Percentiles rank a stretch among this genome's conserved stretches.
Conservation (phyloP, 2,113 vertebrate species). For the cattle (Bos taurus) region ARS-UCD2.0 NC_037335.1:13884001-13884500, state of each 20-base stretch:
- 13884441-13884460: not conserved
- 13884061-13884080: not conserved
- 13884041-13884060: not conserved
- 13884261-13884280: not conserved
- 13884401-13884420: not conserved
- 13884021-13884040: not conserved
- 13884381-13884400: not conserved
- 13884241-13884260: not conserved
- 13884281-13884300: not conserved
- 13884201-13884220: not conserved
- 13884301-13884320: not conserved
- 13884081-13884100: not conserved
- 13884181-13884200: not conserved
- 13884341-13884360: not conserved
- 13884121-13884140: not conserved
- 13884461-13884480: not conserved
- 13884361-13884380: not conserved
- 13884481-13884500: not conserved
- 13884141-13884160: not conserved
- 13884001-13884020: not conserved
- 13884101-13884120: not conserved
- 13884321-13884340: not conserved
- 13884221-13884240: not conserved
- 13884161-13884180: not conserved
- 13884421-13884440: not conserved